Percentiles rank a stretch among this genome's conserved stretches.
phyloP scores from a whole-genome alignment of 1,140 invertebrate genomes.

The Drosophila teissieri region DNA sequence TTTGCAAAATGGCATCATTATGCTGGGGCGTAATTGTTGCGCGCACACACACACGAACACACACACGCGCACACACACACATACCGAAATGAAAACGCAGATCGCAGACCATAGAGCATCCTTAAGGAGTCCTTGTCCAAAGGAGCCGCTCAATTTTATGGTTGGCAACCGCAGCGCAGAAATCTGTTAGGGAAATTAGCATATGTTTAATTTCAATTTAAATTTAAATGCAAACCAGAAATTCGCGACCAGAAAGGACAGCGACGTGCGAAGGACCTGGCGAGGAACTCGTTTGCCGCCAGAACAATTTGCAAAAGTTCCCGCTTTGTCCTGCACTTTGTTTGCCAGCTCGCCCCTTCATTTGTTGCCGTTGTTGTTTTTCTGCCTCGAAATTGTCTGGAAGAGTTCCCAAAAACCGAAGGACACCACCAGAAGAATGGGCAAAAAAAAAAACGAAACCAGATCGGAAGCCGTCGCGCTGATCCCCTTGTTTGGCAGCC shows the following conservation, averaged over 20 bases:
- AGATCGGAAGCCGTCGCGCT: conserved; percentile 29
- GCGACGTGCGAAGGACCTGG: conserved; percentile 7
- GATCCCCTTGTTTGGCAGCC: conserved; percentile 44
- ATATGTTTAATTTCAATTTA: conserved; percentile 80
- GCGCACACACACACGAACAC: conserved; percentile 26
- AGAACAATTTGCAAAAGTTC: conserved; percentile 79
- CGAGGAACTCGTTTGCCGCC: conserved; percentile 64
- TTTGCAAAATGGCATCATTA: conserved; percentile 76
- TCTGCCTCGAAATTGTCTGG: conserved; percentile 49
- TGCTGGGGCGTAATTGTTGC: conserved; percentile 80
- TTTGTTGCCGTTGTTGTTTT: conserved; percentile 40
- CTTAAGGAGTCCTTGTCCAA: conserved; percentile 22
- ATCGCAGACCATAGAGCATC: conserved; percentile 3
- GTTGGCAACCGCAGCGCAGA: conserved; percentile 69
- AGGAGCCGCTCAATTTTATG: conserved; percentile 71
- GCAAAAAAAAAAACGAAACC: conserved; percentile 19
- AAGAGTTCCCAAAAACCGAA: conserved; percentile 41
- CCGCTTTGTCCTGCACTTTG: conserved; percentile 55
- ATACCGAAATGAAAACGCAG: neutral
- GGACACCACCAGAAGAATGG: conserved; percentile 3
- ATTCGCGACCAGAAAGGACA: conserved; percentile 14
- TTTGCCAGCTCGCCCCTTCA: conserved; percentile 23
- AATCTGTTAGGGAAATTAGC: conserved; percentile 68
- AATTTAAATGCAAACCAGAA: conserved; percentile 77
- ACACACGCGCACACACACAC: conserved; percentile 13